Conservation (phyloP, 2,113 vertebrate species). For the Planiliza haematocheilus region DNA sequence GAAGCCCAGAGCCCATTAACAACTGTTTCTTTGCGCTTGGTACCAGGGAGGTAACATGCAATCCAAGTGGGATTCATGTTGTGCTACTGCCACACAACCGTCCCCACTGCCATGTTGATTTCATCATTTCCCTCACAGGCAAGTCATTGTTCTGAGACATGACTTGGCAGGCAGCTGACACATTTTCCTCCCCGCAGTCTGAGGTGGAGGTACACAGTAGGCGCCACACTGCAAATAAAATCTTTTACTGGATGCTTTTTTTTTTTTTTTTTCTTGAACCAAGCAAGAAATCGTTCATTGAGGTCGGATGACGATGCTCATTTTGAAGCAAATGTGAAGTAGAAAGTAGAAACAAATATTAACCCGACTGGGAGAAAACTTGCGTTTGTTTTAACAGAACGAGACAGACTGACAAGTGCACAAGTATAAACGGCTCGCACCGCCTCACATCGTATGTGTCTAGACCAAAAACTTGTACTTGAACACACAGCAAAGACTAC, state of each 20-base stretch:
- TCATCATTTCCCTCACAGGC: conserved; percentile 53
- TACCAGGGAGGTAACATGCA: background rate
- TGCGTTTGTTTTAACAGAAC: too few species aligned
- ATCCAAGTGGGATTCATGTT: conserved; percentile 25
- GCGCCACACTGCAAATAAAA: conserved; percentile 44
- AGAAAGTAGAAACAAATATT: too few species aligned
- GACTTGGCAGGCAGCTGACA: conserved; percentile 50
- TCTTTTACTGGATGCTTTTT: background rate
- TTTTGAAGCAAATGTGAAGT: background rate
- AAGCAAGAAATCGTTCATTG: background rate
- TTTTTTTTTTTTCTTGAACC: background rate
- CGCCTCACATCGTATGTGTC: too few species aligned
- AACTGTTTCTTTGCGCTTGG: background rate
- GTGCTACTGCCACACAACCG: background rate
- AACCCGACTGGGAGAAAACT: too few species aligned
- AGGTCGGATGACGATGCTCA: too few species aligned
- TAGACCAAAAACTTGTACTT: too few species aligned
- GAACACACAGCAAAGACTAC: too few species aligned
- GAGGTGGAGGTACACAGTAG: conserved; percentile 7
- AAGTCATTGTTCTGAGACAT: conserved; percentile 45
- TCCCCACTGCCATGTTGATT: conserved; percentile 7
- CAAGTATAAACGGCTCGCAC: too few species aligned
- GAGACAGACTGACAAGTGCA: too few species aligned
- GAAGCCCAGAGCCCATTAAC: background rate
- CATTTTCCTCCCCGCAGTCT: conserved; percentile 20